Evolutionary conservation across 2,113 vertebrate genomes (phyloP).

Genomic region (Elephantulus edwardii): DNA sequence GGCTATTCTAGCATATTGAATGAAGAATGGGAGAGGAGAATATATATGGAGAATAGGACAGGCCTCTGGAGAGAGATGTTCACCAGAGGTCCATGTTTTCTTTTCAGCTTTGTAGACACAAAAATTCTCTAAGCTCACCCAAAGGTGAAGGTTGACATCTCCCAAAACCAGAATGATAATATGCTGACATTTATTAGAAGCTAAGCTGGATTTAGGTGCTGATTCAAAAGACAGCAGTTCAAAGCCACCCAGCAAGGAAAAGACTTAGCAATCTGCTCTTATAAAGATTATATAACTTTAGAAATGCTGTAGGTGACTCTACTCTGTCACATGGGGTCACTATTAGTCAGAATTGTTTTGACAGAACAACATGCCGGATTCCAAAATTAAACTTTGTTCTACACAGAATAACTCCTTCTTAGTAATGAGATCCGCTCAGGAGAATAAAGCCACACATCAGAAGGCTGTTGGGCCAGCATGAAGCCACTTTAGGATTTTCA

Average conservation of each 20-base stretch:
- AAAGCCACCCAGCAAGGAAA: background rate
- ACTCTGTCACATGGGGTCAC: background rate
- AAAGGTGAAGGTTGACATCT: conserved; percentile 3
- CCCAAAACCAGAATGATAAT: conserved; percentile 26
- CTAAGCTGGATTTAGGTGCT: background rate
- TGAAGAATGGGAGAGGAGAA: too few relatives aligned
- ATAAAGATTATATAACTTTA: background rate
- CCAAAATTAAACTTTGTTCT: background rate
- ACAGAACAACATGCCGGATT: background rate
- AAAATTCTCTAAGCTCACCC: background rate
- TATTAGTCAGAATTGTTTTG: background rate
- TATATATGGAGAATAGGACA: background rate
- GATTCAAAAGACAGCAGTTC: background rate
- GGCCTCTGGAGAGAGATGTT: background rate
- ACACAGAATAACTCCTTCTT: background rate
- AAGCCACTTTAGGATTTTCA: background rate
- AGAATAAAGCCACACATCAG: background rate
- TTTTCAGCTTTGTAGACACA: background rate
- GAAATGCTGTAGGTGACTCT: background rate
- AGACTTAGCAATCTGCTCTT: background rate
- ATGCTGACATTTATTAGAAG: background rate
- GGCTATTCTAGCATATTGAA: background rate
- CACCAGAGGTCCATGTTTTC: background rate
- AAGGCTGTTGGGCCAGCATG: background rate
- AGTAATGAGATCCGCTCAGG: background rate